Base-by-base conservation (phyloP, 1,140 invertebrate species). In the Calycopis cecrops region DNA sequence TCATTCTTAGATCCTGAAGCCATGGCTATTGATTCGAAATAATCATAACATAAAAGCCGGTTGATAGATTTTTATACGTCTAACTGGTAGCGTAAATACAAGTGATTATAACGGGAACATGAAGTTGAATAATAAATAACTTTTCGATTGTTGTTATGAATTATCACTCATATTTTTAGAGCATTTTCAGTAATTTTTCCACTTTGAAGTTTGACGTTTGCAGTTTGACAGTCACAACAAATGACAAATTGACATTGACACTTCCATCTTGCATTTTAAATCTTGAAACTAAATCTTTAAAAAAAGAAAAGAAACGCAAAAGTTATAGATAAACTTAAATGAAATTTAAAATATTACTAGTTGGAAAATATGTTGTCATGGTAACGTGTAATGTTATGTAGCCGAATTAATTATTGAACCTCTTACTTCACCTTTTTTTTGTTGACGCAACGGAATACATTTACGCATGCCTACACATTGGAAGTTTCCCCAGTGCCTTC, bases 1-100 rank as follows among this genome's bases (percentile, higher is more conserved):
- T 84, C 78, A 69, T 87, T 87, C 59, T 82, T 80, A 18, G 78
- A 82, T 47, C 73, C 76, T 58, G 83, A 84, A 71, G 83, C 79
- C 83, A 86, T 70, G 71, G 54, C 60, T 68, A 59, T 56, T 47
- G 33, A 57, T 51, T 48, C 18, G 18, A 55, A 34, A 48, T 44
- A 52, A 55, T 62, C 79, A 79, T 76, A 53, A 61, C 69, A 78
- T 62, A 65, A 70, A 61, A 35, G 63, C 65, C 62, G 60, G 67
- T 49, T 17, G 28, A 55, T 64, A 16, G 33, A 58, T 35, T 35
- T 40, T 49, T 40, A 12, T 12, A 28, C 34, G 54, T 21, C 47
- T 59, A 48, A 42, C 14, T 8, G 40, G 7, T 44, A 42, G 28
- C 42, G 28, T 18, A n/a, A 42, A 53, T 18, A 21, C 35, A 21